A percentile compares a stretch with the other conserved stretches of the same genome.
These are phyloP conservation scores for Carterocephalus palaemon DNA, from an alignment of 2,888 invertebrate genomes.

Conservation along the genomic window DNA sequence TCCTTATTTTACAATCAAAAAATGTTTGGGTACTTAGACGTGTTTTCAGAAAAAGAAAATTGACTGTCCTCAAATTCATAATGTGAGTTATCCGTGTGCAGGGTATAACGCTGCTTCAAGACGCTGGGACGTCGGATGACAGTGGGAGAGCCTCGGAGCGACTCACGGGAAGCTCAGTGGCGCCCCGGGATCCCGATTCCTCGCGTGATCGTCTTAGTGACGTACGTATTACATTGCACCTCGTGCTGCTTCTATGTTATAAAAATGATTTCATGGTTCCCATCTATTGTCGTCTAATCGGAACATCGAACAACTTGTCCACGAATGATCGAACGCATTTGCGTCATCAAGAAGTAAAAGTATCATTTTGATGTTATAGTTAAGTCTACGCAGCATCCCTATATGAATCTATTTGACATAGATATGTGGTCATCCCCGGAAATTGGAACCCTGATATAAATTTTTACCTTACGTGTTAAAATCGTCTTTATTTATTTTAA, in stretches of 20 bases:
- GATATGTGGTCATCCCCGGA: neutral
- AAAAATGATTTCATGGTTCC: conserved; percentile 25
- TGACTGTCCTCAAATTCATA: neutral
- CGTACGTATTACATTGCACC: conserved; percentile 79
- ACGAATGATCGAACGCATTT: too few species aligned
- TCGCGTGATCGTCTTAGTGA: conserved; percentile 91
- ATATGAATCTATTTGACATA: neutral
- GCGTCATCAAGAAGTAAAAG: too few species aligned
- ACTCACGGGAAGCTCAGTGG: conserved; percentile 86
- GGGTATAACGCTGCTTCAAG: conserved; percentile 86
- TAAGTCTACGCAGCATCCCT: neutral
- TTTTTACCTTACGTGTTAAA: neutral
- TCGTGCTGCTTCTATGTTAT: conserved; percentile 28
- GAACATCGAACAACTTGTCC: too few species aligned
- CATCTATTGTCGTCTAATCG: conserved; percentile 16
- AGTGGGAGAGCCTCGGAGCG: conserved; percentile 90
- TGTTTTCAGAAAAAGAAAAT: too few species aligned
- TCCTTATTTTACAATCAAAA: too few species aligned
- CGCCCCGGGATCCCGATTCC: conserved; percentile 88
- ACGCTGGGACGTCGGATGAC: conserved; percentile 91
- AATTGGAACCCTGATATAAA: neutral
- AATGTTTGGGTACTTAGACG: too few species aligned
- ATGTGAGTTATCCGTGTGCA: conserved; percentile 59
- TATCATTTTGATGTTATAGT: too few species aligned
- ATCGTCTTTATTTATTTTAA: conserved; percentile 5